Conservation (phyloP, 1,140 invertebrate genomes). For the Drosophila varians region DNA sequence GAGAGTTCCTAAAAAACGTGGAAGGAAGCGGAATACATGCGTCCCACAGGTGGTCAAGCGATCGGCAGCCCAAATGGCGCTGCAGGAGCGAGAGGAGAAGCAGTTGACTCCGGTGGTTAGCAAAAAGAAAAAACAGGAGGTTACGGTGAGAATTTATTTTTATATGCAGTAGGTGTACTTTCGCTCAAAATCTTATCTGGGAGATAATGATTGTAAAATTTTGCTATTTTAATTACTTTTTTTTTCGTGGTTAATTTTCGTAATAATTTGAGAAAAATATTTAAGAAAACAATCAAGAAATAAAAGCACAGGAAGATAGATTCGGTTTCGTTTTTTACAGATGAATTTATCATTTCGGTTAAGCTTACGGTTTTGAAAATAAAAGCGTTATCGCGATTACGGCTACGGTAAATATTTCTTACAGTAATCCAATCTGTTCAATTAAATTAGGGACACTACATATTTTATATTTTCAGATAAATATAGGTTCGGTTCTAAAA, state of each 20-base stretch:
- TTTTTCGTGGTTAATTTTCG: too few species aligned
- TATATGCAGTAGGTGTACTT: not conserved
- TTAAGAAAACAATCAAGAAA: too few species aligned
- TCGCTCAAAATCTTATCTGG: not conserved
- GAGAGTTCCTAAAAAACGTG: constrained; percentile 57
- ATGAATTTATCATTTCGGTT: not conserved
- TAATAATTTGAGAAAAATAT: too few species aligned
- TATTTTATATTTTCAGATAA: too few species aligned
- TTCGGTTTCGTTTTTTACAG: not conserved
- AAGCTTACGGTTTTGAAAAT: not conserved
- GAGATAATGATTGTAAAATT: not conserved
- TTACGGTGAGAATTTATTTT: constrained; percentile 11
- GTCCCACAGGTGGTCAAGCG: constrained; percentile 71
- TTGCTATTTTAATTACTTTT: too few species aligned
- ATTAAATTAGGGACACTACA: too few species aligned
- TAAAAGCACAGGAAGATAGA: too few species aligned
- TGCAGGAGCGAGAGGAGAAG: constrained; percentile 66
- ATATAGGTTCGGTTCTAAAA: not conserved
- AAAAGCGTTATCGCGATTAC: not conserved
- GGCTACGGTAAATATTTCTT: not conserved
- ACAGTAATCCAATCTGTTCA: too few species aligned
- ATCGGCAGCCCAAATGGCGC: constrained; percentile 65
- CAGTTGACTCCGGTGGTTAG: constrained; percentile 51
- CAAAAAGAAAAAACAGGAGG: constrained; percentile 42
- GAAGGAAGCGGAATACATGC: constrained; percentile 70